Percentiles rank a stretch among this genome's conserved stretches.
phyloP scores from a whole-genome alignment of 2,113 vertebrate species.

The Micronycteris hirsuta region DNA sequence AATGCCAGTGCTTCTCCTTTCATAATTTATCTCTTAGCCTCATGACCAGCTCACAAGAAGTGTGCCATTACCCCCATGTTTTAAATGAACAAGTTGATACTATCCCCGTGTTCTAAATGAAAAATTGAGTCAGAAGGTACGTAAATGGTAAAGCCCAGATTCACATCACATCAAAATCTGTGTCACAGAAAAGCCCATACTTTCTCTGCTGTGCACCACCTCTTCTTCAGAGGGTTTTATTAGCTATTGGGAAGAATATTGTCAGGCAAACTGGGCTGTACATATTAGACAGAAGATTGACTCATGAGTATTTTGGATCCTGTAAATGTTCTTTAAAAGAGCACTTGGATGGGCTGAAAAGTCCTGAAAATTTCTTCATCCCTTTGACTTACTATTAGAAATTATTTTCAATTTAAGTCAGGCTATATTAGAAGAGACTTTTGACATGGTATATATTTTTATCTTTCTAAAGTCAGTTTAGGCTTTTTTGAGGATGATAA shows the following conservation, averaged over 20 bases:
- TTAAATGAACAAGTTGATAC: neutral
- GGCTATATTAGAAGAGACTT: neutral
- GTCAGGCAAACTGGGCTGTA: neutral
- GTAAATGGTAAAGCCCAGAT: neutral
- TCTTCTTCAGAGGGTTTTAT: neutral
- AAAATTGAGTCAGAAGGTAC: neutral
- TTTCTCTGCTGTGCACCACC: neutral
- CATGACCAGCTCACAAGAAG: neutral
- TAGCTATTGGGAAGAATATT: neutral
- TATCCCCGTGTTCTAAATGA: no score
- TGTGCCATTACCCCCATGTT: neutral
- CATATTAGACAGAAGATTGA: neutral
- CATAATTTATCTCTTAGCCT: neutral
- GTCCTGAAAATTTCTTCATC: neutral
- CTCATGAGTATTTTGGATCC: neutral
- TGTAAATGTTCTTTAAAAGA: neutral
- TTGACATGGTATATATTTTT: neutral
- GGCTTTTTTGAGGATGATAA: neutral
- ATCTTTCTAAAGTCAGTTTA: neutral
- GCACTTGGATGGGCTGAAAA: neutral
- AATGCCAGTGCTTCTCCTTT: neutral
- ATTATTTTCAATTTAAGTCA: neutral
- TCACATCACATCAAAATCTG: neutral
- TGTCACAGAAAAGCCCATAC: neutral
- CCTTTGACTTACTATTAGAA: neutral